Evolutionary conservation across 2,113 vertebrate species (phyloP).

Genomic region (Pithys albifrons): DNA sequence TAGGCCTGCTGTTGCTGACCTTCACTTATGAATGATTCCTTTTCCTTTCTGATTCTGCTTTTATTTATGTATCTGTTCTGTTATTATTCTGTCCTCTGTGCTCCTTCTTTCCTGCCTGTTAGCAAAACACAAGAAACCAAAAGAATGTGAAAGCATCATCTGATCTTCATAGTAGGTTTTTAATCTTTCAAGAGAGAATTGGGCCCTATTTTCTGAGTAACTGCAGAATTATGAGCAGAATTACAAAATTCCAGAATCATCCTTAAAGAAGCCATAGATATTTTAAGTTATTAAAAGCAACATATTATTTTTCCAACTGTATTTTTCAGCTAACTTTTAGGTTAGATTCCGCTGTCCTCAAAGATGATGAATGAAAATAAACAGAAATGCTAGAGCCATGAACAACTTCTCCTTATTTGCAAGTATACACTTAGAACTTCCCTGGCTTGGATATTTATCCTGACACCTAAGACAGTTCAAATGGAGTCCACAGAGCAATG

Average conservation of each 20-base stretch:
- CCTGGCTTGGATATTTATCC: neutral
- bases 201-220: neutral
- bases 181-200: neutral
- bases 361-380: neutral
- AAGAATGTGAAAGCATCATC: neutral
- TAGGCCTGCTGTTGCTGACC: neutral
- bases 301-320: neutral
- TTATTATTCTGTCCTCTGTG: neutral
- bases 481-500: neutral
- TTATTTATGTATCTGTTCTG: neutral
- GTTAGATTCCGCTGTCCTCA: neutral
- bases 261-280: neutral
- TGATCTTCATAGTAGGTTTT: neutral
- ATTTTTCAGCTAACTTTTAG: neutral
- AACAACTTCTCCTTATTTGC: neutral
- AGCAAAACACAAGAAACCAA: neutral
- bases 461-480: neutral
- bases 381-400: neutral
- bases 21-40: neutral
- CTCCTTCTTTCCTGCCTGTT: neutral
- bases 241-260: neutral
- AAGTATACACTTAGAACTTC: neutral
- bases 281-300: conserved; percentile 11
- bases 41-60: neutral
- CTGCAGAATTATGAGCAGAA: neutral